Evolutionary conservation across 1,140 invertebrate genomes (phyloP).

Genomic region (Caerostris extrusa): DNA sequence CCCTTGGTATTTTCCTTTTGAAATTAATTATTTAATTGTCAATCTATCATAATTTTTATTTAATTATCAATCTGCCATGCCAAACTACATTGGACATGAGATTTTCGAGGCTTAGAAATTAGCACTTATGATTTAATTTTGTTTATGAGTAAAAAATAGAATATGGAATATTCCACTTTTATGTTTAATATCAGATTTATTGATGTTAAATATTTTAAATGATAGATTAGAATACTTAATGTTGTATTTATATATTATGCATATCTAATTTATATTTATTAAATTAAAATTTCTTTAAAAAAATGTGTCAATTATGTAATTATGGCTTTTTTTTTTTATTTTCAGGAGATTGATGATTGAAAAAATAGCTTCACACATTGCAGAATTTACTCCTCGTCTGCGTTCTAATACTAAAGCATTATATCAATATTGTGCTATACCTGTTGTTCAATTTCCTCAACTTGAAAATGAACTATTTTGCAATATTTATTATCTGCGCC

Average conservation of each 20-base stretch:
- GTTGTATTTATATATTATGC: background rate
- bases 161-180: too few relatives aligned
- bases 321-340: background rate
- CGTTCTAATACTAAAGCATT: slow-evolving; percentile 95
- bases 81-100: too few relatives aligned
- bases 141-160: too few relatives aligned
- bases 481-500: slow-evolving; percentile 97
- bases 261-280: background rate
- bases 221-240: too few relatives aligned
- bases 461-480: slow-evolving; percentile 98
- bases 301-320: background rate
- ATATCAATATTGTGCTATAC: slow-evolving; percentile 98
- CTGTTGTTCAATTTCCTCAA: slow-evolving; percentile 96
- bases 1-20: too few relatives aligned
- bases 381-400: slow-evolving; percentile 96
- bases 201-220: too few relatives aligned
- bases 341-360: slow-evolving; percentile 94
- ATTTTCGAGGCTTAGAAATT: too few relatives aligned
- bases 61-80: too few relatives aligned
- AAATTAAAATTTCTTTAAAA: background rate
- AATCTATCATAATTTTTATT: too few relatives aligned
- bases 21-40: too few relatives aligned
- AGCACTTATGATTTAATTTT: too few relatives aligned
- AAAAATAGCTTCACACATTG: slow-evolving; percentile 97
- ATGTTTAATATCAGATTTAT: too few relatives aligned